Base-by-base conservation (phyloP, 2,888 invertebrate species). In the Acronicta leporina region DNA sequence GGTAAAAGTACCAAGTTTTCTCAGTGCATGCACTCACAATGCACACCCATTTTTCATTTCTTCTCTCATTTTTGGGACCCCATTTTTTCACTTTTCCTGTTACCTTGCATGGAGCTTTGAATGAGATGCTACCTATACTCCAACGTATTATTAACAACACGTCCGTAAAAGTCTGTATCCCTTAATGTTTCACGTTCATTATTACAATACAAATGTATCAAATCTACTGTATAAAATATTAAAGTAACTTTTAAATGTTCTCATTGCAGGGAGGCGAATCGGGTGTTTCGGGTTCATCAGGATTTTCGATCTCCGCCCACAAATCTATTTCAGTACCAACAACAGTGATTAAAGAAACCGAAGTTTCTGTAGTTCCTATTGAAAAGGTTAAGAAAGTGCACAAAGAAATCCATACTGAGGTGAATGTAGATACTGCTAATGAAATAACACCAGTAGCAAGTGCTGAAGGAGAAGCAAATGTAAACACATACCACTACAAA, bases 201-300 rank as follows among this genome's bases (percentile, higher is more conserved):
- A 30, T 54, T 57, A 48, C 58, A 52, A 20, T 45, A 44, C 55
- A 35, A 41, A 57, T 5, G 38, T 33, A 5, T 8, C 2, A 15
- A 25, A 43, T 15, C 13, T 4, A 13, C 11, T 33, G 10, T 10
- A 33, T 10, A n/a, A 9, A 30, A 40, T 1, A 54, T 9, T 20
- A n/a, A 35, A 7, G 8, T 30, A 30, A 30, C 33, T 14, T 33
- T 50, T 27, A 59, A 20, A 40, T 8, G 5, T 35, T 55, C 25
- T 60, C 4, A 58, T 70, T 76, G 51, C 82, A 92, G 92, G 90
- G 86, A 42, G 92, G 92, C 20, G 86, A 86, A 68, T 70, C 87
- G 5, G 80, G 79, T 8, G 74, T 60, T 27, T 81, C 77, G 49
- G 91, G 87, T 56, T 81, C 87, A 44, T 77, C 85, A 47, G 89